Conservation (phyloP, 2,113 vertebrate species). For the Chaenocephalus aceratus region DNA sequence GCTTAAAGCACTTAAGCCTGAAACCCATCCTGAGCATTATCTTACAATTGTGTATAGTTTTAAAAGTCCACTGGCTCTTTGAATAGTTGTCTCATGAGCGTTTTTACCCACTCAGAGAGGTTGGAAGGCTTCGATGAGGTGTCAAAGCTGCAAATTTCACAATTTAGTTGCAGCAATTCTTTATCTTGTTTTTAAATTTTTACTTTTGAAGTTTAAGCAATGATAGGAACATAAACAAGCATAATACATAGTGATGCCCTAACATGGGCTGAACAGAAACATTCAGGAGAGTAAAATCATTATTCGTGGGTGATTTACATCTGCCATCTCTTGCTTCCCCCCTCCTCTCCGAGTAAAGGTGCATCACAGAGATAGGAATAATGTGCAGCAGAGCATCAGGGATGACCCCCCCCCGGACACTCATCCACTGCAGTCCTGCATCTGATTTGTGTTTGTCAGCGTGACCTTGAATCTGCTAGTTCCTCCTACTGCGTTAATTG, state of each 20-base stretch:
- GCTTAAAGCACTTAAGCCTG: too few relatives aligned
- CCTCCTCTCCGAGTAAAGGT: background rate
- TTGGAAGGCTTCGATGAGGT: background rate
- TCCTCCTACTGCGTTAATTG: conserved; percentile 12
- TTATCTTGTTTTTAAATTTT: background rate
- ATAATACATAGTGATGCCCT: background rate
- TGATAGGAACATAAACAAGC: background rate
- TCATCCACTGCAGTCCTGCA: background rate
- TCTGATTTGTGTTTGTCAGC: conserved; percentile 20
- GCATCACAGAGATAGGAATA: background rate
- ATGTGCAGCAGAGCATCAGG: conserved; percentile 14
- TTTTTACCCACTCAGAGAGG: background rate
- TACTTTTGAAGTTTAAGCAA: background rate
- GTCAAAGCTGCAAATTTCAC: background rate
- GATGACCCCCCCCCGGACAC: background rate
- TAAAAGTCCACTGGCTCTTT: background rate
- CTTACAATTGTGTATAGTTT: background rate
- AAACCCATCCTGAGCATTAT: background rate
- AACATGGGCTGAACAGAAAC: background rate
- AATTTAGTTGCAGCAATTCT: background rate
- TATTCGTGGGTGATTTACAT: background rate
- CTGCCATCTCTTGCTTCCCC: background rate
- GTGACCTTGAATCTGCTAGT: conserved; percentile 11
- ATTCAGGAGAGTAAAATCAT: background rate
- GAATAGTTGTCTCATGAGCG: background rate